A percentile compares a stretch with the other conserved stretches of the same genome.
These are phyloP conservation scores for Stegostoma tigrinum DNA, from an alignment of 2,113 vertebrate species.

Conservation along the genomic window DNA sequence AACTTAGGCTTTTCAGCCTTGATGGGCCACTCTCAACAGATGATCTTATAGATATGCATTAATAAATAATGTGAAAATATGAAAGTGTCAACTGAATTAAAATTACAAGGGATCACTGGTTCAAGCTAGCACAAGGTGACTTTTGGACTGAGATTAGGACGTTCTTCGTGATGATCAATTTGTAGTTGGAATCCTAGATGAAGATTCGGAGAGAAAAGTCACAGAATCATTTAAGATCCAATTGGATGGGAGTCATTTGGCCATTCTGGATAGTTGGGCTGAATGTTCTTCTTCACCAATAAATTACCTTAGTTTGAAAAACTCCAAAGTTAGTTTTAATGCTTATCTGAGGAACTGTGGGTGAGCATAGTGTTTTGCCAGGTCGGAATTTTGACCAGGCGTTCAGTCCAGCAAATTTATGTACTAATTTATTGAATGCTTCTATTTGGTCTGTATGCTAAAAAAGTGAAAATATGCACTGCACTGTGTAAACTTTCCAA, in stretches of 20 bases:
- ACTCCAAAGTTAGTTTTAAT: neutral
- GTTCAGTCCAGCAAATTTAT: neutral
- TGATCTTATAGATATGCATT: neutral
- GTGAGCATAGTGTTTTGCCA: neutral
- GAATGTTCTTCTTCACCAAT: neutral
- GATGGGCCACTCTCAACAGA: neutral
- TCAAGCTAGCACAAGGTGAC: neutral
- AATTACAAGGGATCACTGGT: neutral
- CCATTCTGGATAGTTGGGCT: neutral
- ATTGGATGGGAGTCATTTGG: neutral
- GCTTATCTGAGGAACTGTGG: neutral
- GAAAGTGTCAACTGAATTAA: neutral
- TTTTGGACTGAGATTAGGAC: neutral
- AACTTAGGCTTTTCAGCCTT: neutral
- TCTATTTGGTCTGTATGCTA: neutral
- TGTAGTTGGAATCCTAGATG: neutral
- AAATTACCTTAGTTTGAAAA: neutral
- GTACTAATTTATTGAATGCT: neutral
- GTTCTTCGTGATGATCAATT: neutral
- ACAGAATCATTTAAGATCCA: neutral
- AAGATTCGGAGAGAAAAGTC: neutral
- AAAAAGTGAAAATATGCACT: neutral
- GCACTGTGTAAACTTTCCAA: neutral
- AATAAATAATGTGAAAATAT: neutral
- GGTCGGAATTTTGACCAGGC: neutral